Conservation (phyloP, 2,888 invertebrate genomes). For the Tenthredo mesomela region DNA sequence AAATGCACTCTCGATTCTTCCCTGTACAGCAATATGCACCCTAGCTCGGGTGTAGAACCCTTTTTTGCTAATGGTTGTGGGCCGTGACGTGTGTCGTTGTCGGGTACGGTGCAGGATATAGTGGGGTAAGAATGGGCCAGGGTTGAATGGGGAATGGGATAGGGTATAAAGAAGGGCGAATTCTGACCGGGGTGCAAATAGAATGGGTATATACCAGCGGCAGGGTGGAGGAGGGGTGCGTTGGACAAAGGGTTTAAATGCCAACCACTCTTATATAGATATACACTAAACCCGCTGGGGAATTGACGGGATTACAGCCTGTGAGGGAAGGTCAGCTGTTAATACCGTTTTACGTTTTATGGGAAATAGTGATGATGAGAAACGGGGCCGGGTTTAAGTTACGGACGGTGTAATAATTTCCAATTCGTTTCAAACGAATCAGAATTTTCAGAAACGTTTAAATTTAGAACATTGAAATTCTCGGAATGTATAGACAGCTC, state of each 20-base stretch:
- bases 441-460: too few relatives aligned
- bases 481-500: too few relatives aligned
- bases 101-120: not conserved
- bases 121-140: not conserved
- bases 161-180: constrained; percentile 47
- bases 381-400: not conserved
- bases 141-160: not conserved
- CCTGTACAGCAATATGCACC: constrained; percentile 6
- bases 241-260: constrained; percentile 49
- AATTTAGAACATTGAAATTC: too few relatives aligned
- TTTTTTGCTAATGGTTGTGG: constrained; percentile 42
- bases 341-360: constrained; percentile 17
- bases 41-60: constrained; percentile 1
- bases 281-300: constrained; percentile 17
- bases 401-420: too few relatives aligned
- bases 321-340: constrained; percentile 38
- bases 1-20: not conserved
- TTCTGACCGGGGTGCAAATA: constrained; percentile 47
- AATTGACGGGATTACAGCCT: not conserved
- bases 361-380: not conserved
- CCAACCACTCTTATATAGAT: constrained; percentile 28
- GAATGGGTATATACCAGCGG: constrained; percentile 4
- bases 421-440: too few relatives aligned
- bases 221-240: not conserved
- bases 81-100: constrained; percentile 16